Evolutionary conservation across 2,888 invertebrate species (phyloP), one percentile per base, ranked within the genome.

Genomic region (Leucophora obtusa): DNA sequence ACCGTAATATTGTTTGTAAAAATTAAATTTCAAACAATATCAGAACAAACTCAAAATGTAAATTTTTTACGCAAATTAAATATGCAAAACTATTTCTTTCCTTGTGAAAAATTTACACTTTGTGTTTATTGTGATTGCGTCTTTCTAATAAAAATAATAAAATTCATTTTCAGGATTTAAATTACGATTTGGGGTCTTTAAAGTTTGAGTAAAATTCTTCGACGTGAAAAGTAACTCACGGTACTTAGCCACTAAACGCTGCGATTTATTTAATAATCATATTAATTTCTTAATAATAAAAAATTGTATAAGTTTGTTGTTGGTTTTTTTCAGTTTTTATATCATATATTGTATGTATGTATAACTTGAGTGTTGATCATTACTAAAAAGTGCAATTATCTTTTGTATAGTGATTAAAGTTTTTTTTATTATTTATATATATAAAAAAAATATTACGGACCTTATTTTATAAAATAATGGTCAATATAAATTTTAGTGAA

Each of bases 371-470:
- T 81, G 77, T 81, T 73, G 60, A 81, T 74, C 77, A 58, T 70
- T 77, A 81, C 77, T 77, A 81, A 81, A 81, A 81, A 77, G 81
- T 81, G 77, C 81, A 68, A 58, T 82, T 69, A 63, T 79, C 60
- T 18, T 60, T 71, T 72, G 54, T 73, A 68, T 82, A 62, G 62
- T 83, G 62, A 62, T 59, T 77, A 69, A 17, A n/a, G n/a, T n/a
- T 62, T 68, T 11, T 21, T 60, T 60, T 68, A 50, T 21, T 68
- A 1, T 70, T 63, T 51, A 53, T 60, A 10, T 62, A 60, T 62
- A 47, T 24, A 33, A 54, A 71, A 66, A 68, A 66, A 17, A 15
- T 56, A 35, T 60, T 33, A 17, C 7, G 71, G 54, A 72, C 51
- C 18, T 63, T 56, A n/a, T 17, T 21, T 21, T 17, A 18, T 21